Evolutionary conservation across 2,888 invertebrate species (phyloP), one percentile per base, ranked within the genome.

Genomic region (Apotomis betuletana): DNA sequence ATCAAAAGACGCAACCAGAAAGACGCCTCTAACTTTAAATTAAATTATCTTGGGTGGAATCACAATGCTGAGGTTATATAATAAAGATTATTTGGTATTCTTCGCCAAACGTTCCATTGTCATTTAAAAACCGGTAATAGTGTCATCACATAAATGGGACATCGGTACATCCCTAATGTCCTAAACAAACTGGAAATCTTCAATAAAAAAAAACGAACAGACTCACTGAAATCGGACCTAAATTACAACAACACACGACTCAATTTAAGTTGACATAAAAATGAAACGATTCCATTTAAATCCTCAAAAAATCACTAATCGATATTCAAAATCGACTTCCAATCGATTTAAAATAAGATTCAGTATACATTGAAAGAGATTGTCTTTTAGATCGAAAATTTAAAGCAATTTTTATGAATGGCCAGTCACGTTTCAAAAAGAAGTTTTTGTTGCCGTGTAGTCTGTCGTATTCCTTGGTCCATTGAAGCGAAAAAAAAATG

Each of bases 401-500:
- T 41, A 63, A 74, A 70, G 76, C 76, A 76, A 78, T 74, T 79
- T 85, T 87, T 86, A 85, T 90, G 89, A 90, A 90, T 90, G 88
- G 85, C 85, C 85, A 84, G 87, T 83, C 85, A 83, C 80, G 83
- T 82, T 84, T 83, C 75, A 78, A 83, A 85, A 84, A 84, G 81
- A 83, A 81, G 79, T 85, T 90, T 88, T 89, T 90, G 90, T 89
- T 85, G 90, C 90, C 92, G 81, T 84, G 80, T 82, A 83, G 92
- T 92, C 92, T 92, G 89, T 83, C 90, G 90, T 91, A 90, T 90
- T 89, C 89, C 87, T 87, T 87, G 75, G 74, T 79, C 83, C 90
- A 91, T 90, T 90, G 87, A 89, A 80, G 81, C 80, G 79, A 84
- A 79, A 84, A 87, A 89, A 89, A 89, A 81, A 79, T 74, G 77